Percentiles rank a stretch among this genome's conserved stretches.
These are phyloP conservation scores for Pecten maximus DNA, from an alignment of 2,888 invertebrate genomes.

Conservation along the genomic window DNA sequence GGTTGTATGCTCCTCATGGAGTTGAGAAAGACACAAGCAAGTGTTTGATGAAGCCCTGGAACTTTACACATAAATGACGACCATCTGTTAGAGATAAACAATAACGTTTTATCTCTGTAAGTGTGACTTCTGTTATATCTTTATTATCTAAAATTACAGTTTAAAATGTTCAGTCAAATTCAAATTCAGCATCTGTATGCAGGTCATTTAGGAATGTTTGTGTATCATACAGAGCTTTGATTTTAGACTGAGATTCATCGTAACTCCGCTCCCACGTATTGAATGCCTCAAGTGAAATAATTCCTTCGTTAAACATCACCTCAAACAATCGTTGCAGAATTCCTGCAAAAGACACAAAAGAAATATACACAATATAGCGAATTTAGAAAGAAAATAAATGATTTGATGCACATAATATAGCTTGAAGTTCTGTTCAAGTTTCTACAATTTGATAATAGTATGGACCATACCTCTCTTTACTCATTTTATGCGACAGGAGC, in stretches of 20 bases:
- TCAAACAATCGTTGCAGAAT: background rate
- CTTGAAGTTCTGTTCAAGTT: background rate
- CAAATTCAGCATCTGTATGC: background rate
- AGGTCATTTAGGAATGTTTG: background rate
- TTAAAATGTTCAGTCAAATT: background rate
- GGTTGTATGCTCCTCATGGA: too few species aligned
- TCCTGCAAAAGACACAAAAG: background rate
- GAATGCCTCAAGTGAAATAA: background rate
- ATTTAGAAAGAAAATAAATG: too few species aligned
- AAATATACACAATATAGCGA: too few species aligned
- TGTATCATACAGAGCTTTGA: background rate
- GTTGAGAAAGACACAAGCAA: too few species aligned
- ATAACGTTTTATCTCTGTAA: too few species aligned
- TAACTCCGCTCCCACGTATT: background rate
- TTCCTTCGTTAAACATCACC: slow-evolving; percentile 6
- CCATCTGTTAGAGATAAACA: too few species aligned
- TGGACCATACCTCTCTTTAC: too few species aligned
- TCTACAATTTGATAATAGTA: too few species aligned
- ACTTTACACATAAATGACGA: too few species aligned
- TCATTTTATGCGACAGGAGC: too few species aligned
- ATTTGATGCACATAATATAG: background rate
- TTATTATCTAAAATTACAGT: background rate
- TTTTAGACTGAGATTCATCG: background rate
- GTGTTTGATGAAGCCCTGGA: too few species aligned
- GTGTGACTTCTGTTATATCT: background rate